These are phyloP conservation scores for Unio delphinus DNA, from an alignment of 2,888 invertebrate genomes.

Conservation along the genomic window DNA sequence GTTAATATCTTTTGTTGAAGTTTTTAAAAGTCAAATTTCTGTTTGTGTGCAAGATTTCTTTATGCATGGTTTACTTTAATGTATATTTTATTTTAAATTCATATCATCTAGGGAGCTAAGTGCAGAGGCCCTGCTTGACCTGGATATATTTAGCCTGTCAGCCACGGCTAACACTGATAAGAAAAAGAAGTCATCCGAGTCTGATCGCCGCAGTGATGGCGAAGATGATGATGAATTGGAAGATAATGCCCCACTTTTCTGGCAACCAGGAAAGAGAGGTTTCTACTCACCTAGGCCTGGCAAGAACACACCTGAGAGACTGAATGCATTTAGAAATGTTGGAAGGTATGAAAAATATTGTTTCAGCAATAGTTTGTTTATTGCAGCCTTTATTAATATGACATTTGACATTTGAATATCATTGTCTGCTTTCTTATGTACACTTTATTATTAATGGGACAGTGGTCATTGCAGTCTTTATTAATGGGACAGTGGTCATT, in stretches of 20 bases:
- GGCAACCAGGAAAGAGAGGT: slow-evolving; percentile 92
- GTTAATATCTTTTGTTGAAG: too few relatives aligned
- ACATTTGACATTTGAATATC: too few relatives aligned
- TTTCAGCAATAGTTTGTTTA: too few relatives aligned
- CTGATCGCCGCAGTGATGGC: slow-evolving; percentile 43
- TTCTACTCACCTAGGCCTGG: slow-evolving; percentile 97
- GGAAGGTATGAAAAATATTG: slow-evolving; percentile 81
- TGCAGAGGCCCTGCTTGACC: slow-evolving; percentile 82
- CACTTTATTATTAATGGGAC: too few relatives aligned
- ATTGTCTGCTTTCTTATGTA: too few relatives aligned
- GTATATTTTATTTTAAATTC: background rate
- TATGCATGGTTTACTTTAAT: too few relatives aligned
- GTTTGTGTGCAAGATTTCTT: too few relatives aligned
- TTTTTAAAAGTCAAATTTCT: too few relatives aligned
- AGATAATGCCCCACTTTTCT: slow-evolving; percentile 74
- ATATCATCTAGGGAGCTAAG: slow-evolving; percentile 60
- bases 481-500: too few relatives aligned
- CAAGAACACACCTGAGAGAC: slow-evolving; percentile 86
- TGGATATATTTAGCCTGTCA: slow-evolving; percentile 86
- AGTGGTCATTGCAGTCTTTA: too few relatives aligned
- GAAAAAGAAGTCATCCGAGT: slow-evolving; percentile 36
- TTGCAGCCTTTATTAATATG: too few relatives aligned
- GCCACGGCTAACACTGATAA: slow-evolving; percentile 73
- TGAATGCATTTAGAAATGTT: slow-evolving; percentile 98
- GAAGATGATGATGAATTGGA: slow-evolving; percentile 70